Evolutionary conservation across 2,797 vertebrate species (phyloP).

Genomic region (Podarcis lilfordi): DNA sequence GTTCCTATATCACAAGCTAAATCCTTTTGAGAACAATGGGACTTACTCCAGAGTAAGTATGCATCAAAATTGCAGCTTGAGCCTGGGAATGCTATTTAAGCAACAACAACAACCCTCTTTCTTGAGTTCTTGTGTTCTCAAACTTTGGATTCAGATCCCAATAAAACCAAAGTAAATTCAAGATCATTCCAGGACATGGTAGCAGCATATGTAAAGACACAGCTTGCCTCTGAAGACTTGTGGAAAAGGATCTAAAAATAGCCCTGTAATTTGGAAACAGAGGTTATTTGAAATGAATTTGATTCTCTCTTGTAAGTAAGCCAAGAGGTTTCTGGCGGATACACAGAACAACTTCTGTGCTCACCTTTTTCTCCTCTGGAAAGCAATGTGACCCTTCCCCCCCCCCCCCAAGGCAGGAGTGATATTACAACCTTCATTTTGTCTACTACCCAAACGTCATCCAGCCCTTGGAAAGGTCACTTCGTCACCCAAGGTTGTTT

Average conservation of each 20-base stretch:
- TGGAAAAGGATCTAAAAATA: constrained; percentile 44
- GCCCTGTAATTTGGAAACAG: neutral
- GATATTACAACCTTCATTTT: neutral
- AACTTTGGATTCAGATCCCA: constrained; percentile 10
- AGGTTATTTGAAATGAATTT: constrained; percentile 31
- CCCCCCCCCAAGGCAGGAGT: neutral
- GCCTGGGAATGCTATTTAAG: neutral
- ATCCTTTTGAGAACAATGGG: neutral
- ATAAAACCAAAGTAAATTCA: neutral
- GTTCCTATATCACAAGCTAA: neutral
- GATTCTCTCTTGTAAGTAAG: constrained; percentile 15
- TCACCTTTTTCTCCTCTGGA: neutral
- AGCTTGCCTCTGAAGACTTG: neutral
- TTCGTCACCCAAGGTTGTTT: neutral
- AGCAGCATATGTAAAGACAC: neutral
- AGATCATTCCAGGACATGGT: neutral
- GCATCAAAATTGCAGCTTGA: too few relatives aligned
- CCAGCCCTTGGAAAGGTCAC: neutral
- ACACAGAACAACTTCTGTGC: neutral
- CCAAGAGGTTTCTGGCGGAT: constrained; percentile 9
- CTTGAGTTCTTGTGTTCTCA: neutral
- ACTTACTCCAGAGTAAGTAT: neutral
- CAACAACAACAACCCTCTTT: neutral
- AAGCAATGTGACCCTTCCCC: neutral
- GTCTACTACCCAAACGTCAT: too few relatives aligned